Conservation (phyloP, 1,140 invertebrate genomes). For the Trichonephila clavipes region DNA sequence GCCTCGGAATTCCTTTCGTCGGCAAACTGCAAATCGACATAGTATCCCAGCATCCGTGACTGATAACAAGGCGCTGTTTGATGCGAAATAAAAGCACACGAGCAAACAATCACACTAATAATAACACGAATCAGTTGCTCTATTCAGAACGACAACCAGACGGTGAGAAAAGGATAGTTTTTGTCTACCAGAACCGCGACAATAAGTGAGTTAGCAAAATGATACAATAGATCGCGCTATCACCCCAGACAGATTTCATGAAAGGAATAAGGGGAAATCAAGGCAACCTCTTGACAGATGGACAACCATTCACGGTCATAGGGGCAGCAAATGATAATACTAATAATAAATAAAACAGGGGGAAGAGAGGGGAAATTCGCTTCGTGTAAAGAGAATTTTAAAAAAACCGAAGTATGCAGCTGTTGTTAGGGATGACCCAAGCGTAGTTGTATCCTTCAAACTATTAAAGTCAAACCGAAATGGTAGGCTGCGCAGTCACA, state of each 20-base stretch:
- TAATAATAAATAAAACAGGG: constrained; percentile 66
- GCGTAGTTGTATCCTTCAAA: constrained; percentile 24
- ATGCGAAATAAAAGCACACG: constrained; percentile 18
- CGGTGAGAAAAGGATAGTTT: constrained; percentile 7
- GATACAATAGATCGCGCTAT: constrained; percentile 1
- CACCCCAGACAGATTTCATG: background rate
- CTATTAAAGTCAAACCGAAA: constrained; percentile 70
- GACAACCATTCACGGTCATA: constrained; percentile 51
- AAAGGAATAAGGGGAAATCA: constrained; percentile 6
- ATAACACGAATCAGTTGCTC: constrained; percentile 1
- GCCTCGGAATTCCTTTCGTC: too few relatives aligned
- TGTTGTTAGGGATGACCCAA: constrained; percentile 61
- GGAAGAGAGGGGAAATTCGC: background rate
- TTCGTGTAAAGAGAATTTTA: background rate
- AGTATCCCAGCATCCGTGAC: background rate
- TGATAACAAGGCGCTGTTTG: constrained; percentile 14
- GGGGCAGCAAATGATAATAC: constrained; percentile 39
- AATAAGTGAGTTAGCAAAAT: constrained; percentile 43
- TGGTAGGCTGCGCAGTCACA: constrained; percentile 45
- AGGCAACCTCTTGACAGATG: constrained; percentile 57
- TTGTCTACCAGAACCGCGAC: background rate
- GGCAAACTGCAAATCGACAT: background rate
- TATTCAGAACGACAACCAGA: constrained; percentile 6
- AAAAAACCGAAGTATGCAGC: constrained; percentile 27
- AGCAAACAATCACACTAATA: background rate